These are phyloP conservation scores for Decapterus maruadsi DNA, from an alignment of 2,797 vertebrate genomes.

Conservation along the genomic window DNA sequence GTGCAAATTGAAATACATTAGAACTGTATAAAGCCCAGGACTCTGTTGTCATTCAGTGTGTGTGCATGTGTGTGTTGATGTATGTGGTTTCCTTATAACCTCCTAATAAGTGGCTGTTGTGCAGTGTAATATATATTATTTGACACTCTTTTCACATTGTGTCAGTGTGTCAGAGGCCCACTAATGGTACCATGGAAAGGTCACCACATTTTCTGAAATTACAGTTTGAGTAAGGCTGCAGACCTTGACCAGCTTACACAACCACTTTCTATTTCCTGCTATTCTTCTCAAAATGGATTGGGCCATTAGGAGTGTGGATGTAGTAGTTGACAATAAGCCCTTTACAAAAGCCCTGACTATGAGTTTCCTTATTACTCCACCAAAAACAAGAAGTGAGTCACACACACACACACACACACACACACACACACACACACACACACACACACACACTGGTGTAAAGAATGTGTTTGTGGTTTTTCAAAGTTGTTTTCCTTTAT, in stretches of 20 bases:
- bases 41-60: too few species aligned
- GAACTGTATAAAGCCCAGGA: too few species aligned
- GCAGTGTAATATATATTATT: background rate
- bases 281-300: slow-evolving; percentile 67
- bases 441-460: background rate
- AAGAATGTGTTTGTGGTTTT: background rate
- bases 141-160: background rate
- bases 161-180: slow-evolving; percentile 14
- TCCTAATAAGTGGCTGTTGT: background rate
- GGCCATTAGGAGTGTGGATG: slow-evolving; percentile 56
- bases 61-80: too few species aligned
- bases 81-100: background rate
- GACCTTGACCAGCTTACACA: slow-evolving; percentile 53
- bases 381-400: slow-evolving; percentile 78
- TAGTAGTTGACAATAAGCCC: slow-evolving; percentile 51
- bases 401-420: slow-evolving; percentile 14
- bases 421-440: slow-evolving; percentile 19
- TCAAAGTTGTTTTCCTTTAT: background rate
- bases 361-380: slow-evolving; percentile 80
- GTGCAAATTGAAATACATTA: too few species aligned
- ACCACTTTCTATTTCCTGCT: slow-evolving; percentile 71
- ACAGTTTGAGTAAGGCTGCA: slow-evolving; percentile 21
- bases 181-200: slow-evolving; percentile 6
- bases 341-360: slow-evolving; percentile 76
- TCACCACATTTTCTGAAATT: slow-evolving; percentile 28